phyloP scores from a whole-genome alignment of 35 echinoderm and acorn worm species.

The Diadema setosum region DNA sequence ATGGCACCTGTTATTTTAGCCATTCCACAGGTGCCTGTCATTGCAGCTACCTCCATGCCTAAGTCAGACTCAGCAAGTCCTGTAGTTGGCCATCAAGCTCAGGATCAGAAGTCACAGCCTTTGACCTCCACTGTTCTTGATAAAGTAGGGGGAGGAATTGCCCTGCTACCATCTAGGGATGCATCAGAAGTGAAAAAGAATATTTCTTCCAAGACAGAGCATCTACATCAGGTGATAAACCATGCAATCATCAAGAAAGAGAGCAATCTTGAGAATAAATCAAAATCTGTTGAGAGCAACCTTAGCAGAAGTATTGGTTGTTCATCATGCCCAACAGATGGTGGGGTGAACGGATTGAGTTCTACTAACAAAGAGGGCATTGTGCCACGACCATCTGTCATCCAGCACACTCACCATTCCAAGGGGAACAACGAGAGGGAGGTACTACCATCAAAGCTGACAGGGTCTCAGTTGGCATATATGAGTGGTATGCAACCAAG shows the following conservation, averaged over 20 bases:
- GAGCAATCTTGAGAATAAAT: background rate
- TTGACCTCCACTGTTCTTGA: background rate
- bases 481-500: constrained; percentile 56
- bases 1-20: constrained; percentile 42
- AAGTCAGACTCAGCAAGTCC: background rate
- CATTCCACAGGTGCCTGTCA: constrained; percentile 38
- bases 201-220: background rate
- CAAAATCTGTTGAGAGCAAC: background rate
- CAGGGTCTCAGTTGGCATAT: background rate
- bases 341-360: background rate
- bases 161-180: background rate
- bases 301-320: background rate
- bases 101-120: background rate
- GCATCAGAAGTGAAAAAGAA: background rate
- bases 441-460: background rate
- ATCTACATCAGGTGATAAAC: background rate
- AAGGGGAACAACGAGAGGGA: background rate
- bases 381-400: constrained; percentile 74
- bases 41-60: background rate
- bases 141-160: background rate
- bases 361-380: background rate
- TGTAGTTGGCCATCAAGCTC: background rate
- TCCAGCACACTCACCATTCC: constrained; percentile 82
- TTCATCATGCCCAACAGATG: background rate
- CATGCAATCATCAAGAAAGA: background rate